Conservation (phyloP, 2,113 vertebrate genomes). For the Alectura lathami region DNA sequence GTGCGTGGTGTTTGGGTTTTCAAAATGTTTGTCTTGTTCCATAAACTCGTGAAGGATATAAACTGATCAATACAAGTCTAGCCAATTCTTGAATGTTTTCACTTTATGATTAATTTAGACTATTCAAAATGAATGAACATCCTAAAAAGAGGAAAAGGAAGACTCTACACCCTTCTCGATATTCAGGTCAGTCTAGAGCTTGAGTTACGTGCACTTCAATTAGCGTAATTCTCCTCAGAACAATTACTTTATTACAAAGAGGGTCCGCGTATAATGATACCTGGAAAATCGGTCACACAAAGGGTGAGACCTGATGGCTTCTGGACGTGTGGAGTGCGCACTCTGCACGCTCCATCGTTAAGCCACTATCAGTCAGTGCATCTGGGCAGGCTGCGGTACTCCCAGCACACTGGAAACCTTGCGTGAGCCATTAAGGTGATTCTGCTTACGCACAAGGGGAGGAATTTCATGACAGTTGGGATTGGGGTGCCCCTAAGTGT, state of each 20-base stretch:
- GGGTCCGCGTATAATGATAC: background rate
- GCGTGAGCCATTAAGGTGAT: background rate
- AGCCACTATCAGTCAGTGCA: rapidly evolving
- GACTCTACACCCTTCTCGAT: constrained; percentile 82
- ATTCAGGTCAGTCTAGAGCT: constrained; percentile 75
- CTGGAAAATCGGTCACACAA: background rate
- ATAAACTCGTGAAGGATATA: background rate
- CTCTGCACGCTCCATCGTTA: rapidly evolving
- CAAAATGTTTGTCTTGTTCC: background rate
- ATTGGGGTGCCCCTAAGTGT: background rate
- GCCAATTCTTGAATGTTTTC: background rate
- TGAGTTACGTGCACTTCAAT: background rate
- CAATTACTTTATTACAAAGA: background rate
- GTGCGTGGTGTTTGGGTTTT: background rate
- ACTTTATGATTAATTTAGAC: constrained; percentile 18
- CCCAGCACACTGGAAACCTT: background rate
- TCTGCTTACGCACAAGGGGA: background rate
- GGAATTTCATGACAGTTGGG: background rate
- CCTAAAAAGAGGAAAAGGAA: constrained; percentile 86
- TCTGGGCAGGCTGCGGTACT: background rate
- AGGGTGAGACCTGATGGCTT: background rate
- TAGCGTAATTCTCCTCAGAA: background rate
- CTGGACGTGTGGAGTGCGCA: rapidly evolving
- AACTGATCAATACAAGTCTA: background rate
- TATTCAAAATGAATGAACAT: constrained; percentile 82